These are phyloP conservation scores for Eira barbara DNA, from an alignment of 2,113 vertebrate genomes.

Conservation along the genomic window DNA sequence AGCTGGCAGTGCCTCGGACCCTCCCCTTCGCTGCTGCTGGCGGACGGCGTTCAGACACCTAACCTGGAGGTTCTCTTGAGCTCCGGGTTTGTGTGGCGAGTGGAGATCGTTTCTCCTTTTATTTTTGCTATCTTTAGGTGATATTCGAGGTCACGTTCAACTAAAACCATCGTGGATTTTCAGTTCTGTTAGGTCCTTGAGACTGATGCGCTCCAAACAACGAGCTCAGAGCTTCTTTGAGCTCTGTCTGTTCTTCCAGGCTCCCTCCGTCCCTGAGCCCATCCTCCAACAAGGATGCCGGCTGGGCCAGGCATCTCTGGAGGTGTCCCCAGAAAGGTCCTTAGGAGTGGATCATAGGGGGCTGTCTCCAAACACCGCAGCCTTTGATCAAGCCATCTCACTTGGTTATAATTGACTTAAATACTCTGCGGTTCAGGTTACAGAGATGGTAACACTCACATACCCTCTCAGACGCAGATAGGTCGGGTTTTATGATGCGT, in stretches of 20 bases:
- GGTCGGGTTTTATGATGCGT: not conserved
- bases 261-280: not conserved
- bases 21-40: not conserved
- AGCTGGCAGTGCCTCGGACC: not conserved
- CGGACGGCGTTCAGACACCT: not conserved
- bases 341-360: not conserved
- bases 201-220: not conserved
- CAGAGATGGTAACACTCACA: not conserved
- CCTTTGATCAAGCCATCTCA: not conserved
- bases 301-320: not conserved
- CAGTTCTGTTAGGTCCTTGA: not conserved
- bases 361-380: not conserved
- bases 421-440: not conserved
- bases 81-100: not conserved
- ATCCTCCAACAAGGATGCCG: not conserved
- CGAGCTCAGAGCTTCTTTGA: not conserved
- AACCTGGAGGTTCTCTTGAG: not conserved
- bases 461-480: accelerated
- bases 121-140: not conserved
- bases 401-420: not conserved
- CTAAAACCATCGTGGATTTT: not conserved
- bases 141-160: not conserved
- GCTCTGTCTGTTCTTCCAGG: not conserved
- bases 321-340: not conserved
- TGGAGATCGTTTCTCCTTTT: not conserved